Evolutionary conservation across 2,888 invertebrate species (phyloP).

Genomic region (Temnothorax unifasciatus): DNA sequence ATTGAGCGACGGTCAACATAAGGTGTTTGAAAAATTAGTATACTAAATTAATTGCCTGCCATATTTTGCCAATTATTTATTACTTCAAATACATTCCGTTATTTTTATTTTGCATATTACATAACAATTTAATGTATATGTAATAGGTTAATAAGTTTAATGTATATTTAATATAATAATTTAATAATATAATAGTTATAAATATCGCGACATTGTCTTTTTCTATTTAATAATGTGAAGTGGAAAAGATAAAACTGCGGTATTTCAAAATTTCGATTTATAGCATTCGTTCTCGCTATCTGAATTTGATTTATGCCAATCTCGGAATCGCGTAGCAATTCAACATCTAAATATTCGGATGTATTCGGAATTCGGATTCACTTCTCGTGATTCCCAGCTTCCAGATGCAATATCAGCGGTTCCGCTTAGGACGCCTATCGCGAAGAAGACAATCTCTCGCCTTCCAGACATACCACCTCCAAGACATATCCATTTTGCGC

Average conservation of each 20-base stretch:
- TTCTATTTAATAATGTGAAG: background rate
- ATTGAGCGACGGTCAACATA: background rate
- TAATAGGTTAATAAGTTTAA: background rate
- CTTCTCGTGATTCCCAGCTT: background rate
- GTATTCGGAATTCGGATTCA: constrained; percentile 37
- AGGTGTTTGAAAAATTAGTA: background rate
- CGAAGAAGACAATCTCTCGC: constrained; percentile 14
- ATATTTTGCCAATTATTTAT: background rate
- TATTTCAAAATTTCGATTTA: constrained; percentile 5
- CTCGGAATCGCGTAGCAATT: background rate
- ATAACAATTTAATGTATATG: background rate
- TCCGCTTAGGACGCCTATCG: background rate
- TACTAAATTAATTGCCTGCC: background rate
- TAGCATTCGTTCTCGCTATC: background rate
- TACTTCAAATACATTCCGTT: background rate
- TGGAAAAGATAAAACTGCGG: background rate
- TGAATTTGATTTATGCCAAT: constrained; percentile 34
- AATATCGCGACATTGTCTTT: background rate
- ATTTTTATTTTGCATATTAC: background rate
- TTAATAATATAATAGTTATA: background rate
- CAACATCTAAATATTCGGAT: constrained; percentile 25
- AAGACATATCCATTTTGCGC: background rate
- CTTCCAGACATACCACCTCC: background rate
- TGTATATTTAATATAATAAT: background rate
- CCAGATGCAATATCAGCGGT: constrained; percentile 8